These are phyloP conservation scores for Peromyscus maniculatus DNA, from an alignment of 2,113 vertebrate species.

Conservation along the genomic window DNA sequence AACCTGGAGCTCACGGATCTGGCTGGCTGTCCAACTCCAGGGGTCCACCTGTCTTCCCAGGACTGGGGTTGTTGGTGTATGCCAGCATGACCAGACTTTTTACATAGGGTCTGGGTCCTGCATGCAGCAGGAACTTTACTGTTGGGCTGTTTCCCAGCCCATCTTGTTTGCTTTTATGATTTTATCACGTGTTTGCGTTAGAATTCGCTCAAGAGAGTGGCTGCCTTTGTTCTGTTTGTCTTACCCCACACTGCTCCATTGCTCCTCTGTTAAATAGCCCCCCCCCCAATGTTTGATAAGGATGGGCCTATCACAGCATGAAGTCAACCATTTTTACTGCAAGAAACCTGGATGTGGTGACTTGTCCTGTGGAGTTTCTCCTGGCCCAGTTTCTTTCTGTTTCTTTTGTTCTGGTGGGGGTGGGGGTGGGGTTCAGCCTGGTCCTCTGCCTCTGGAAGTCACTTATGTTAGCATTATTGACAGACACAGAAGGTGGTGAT, in stretches of 20 bases:
- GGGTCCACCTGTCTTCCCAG: background rate
- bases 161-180: background rate
- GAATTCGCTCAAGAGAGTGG: background rate
- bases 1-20: background rate
- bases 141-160: too few relatives aligned
- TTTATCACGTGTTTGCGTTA: background rate
- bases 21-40: background rate
- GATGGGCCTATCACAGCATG: background rate
- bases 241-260: background rate
- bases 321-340: background rate
- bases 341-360: background rate
- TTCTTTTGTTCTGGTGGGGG: fast-evolving
- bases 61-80: background rate
- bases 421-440: fast-evolving
- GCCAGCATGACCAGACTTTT: background rate
- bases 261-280: background rate
- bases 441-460: background rate
- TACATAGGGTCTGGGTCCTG: too few relatives aligned
- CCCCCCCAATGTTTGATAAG: too few relatives aligned
- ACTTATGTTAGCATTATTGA: background rate
- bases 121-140: background rate
- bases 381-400: background rate
- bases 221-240: background rate
- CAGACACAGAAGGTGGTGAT: fast-evolving
- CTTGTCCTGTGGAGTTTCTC: background rate